phyloP scores from a whole-genome alignment of 2,797 vertebrate genomes.

The Notolabrus celidotus region DNA sequence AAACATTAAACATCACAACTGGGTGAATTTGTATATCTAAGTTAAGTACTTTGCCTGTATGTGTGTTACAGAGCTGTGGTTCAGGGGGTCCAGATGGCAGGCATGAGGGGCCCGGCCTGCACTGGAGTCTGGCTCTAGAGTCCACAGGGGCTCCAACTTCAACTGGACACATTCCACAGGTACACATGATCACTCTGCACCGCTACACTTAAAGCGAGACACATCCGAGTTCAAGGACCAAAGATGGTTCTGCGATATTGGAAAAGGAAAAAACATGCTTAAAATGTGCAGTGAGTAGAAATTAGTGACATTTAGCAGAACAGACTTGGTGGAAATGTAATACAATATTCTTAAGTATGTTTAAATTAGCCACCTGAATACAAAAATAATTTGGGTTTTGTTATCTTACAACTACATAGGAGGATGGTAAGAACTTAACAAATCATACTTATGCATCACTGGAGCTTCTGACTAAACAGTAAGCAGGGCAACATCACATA shows the following conservation, averaged over 20 bases:
- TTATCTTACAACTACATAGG: no score
- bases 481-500: no score
- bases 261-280: slow-evolving; percentile 9
- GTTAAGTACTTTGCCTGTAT: slow-evolving; percentile 18
- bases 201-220: slow-evolving; percentile 10
- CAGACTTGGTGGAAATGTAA: no score
- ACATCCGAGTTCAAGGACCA: background rate
- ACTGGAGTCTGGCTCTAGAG: slow-evolving; percentile 87
- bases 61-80: slow-evolving; percentile 73
- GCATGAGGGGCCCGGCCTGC: slow-evolving; percentile 83
- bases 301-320: no score
- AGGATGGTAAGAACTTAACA: no score
- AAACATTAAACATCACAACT: background rate
- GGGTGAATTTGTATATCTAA: background rate
- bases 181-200: slow-evolving; percentile 57
- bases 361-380: no score
- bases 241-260: background rate
- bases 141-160: slow-evolving; percentile 84
- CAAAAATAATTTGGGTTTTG: no score
- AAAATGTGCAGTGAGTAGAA: no score
- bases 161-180: slow-evolving; percentile 89
- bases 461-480: no score
- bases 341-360: no score
- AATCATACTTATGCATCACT: no score
- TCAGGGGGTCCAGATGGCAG: slow-evolving; percentile 87